phyloP scores from a whole-genome alignment of 1,140 invertebrate species.

The Sminthurinus signatus region DNA sequence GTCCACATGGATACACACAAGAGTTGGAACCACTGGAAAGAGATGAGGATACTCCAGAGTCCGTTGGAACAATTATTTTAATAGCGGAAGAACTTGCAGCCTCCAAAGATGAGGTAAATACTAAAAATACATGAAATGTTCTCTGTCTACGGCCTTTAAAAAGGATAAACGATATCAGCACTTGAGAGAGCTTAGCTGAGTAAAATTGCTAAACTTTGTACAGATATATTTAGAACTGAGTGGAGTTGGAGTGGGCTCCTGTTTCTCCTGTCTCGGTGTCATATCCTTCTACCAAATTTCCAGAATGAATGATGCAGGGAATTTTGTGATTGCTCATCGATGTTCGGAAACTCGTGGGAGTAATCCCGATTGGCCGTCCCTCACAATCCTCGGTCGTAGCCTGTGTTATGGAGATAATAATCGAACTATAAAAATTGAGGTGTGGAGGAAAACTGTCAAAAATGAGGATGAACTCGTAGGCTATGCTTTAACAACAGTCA shows the following conservation, averaged over 20 bases:
- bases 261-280: neutral
- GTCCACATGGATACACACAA: slow-evolving; percentile 18
- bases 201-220: neutral
- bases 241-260: neutral
- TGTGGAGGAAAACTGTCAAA: neutral
- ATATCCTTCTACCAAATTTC: neutral
- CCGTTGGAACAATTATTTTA: slow-evolving; percentile 46
- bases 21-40: slow-evolving; percentile 3
- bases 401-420: neutral
- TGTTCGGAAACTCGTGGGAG: neutral
- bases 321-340: neutral
- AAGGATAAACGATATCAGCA: neutral
- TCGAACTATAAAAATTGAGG: neutral
- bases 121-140: too few relatives aligned
- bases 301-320: neutral
- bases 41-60: slow-evolving; percentile 22
- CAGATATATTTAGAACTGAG: neutral
- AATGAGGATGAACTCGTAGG: too few relatives aligned
- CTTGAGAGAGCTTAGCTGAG: too few relatives aligned
- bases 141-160: neutral
- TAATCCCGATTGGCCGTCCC: neutral
- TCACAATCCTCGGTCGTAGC: neutral
- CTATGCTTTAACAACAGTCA: too few relatives aligned
- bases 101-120: slow-evolving; percentile 51
- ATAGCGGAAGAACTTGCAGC: slow-evolving; percentile 52